Base-by-base conservation (phyloP, 1,140 invertebrate genomes). In the Sogatella furcifera region DNA sequence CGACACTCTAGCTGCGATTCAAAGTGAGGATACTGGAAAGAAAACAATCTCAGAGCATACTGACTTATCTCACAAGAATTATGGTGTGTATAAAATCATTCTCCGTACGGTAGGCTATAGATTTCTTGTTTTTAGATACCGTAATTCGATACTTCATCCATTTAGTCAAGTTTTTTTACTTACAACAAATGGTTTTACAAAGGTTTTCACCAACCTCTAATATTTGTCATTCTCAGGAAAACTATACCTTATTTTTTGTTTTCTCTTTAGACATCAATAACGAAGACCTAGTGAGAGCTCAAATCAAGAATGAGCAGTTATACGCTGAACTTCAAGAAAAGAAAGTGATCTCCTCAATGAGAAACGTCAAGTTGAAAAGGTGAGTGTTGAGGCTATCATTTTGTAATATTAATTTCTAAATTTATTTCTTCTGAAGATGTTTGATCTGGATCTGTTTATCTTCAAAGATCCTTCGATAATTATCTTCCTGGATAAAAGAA, bases 1-100 rank as follows among this genome's bases (percentile, higher is more conserved):
- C 43, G 74, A 78, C 53, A 76, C 78, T 59, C 66, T 79, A 42
- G 78, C 76, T 19, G 69, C 68, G 6, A 69, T 67, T 61, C 70
- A 74, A 66, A 74, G 69, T 11, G 71, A 73, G 66, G 72, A 74
- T 49, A 73, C 75, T 62, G 67, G 69, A 31, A 55, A 43, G 28
- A 54, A 52, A 43, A 44, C 9, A 31, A 57, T 10, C 15, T 42
- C 55, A n/a, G 55, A 43, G 17, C n/a, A 57, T 9, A 17, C 34
- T 10, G 54, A 31, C 34, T 2, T 38, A 9, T 38, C 34, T 38
- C 34, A 55, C 13, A 28, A 52, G 13, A 28, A 28, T 22, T 28
- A 28, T 22, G 21, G 21, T 52, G 8, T 28, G 24, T 22, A 28
- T 22, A 3, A 22, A 22, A 10, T 11, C 10, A 28, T 28, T 14